Evolutionary conservation across 2,888 invertebrate genomes (phyloP).

Genomic region (Pomacea canaliculata): DNA sequence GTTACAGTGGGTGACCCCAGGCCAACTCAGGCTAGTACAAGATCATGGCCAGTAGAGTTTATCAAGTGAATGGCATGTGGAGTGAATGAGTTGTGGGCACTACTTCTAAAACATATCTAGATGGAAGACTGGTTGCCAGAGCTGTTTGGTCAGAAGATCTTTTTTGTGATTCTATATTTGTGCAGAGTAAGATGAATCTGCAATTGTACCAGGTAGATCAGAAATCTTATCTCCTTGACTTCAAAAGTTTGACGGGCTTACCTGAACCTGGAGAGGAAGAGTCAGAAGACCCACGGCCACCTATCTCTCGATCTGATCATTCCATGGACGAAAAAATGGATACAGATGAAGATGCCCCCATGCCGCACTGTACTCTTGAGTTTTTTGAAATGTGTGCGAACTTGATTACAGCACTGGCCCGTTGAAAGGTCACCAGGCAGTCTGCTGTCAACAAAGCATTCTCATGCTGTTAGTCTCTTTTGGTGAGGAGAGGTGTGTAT

Average conservation of each 20-base stretch:
- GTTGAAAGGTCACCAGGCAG: constrained; percentile 65
- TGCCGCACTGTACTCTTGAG: constrained; percentile 95
- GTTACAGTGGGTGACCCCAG: too few relatives aligned
- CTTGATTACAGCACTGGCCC: constrained; percentile 96
- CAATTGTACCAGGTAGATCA: constrained; percentile 99
- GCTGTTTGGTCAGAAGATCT: too few relatives aligned
- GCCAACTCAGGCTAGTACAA: too few relatives aligned
- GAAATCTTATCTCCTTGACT: constrained; percentile 96
- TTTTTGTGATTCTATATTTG: neutral
- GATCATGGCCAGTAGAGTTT: too few relatives aligned
- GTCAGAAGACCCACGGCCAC: constrained; percentile 1
- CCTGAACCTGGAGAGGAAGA: constrained; percentile 25
- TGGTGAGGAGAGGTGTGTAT: too few relatives aligned
- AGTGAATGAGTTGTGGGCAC: too few relatives aligned
- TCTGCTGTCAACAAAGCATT: neutral
- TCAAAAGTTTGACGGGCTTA: constrained; percentile 81
- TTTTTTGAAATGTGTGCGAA: constrained; percentile 99
- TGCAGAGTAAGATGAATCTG: constrained; percentile 87
- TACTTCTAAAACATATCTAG: too few relatives aligned
- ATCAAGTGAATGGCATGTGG: too few relatives aligned
- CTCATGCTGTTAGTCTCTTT: too few relatives aligned
- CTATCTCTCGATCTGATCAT: constrained; percentile 21
- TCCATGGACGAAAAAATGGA: constrained; percentile 61
- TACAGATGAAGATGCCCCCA: constrained; percentile 44
- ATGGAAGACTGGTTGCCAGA: too few relatives aligned